Conservation (phyloP, 2,888 invertebrate species). For the Catocala fraxini region DNA sequence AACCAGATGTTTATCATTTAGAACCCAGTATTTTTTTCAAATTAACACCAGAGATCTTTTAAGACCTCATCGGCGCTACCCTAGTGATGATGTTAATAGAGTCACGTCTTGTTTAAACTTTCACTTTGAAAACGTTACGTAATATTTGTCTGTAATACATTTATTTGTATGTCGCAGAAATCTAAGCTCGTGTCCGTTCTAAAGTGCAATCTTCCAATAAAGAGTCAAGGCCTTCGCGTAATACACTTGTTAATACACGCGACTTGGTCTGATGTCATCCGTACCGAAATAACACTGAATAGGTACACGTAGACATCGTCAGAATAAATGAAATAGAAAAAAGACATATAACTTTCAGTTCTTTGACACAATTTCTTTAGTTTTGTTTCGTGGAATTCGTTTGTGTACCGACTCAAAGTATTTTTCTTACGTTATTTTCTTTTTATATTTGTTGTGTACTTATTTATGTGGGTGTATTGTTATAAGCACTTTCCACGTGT, state of each 20-base stretch:
- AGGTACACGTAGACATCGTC: not conserved
- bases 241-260: constrained; percentile 19
- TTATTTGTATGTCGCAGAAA: constrained; percentile 24
- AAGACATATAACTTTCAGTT: constrained; percentile 7
- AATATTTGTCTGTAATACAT: not conserved
- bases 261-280: constrained; percentile 59
- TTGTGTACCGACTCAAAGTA: not conserved
- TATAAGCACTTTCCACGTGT: too few species aligned
- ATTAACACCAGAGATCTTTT: too few species aligned
- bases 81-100: too few species aligned
- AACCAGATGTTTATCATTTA: too few species aligned
- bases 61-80: too few species aligned
- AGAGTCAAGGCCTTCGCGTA: constrained; percentile 48
- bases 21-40: too few species aligned
- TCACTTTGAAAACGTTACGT: not conserved
- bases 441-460: not conserved
- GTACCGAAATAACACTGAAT: constrained; percentile 52
- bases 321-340: constrained; percentile 3
- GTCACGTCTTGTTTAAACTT: too few species aligned
- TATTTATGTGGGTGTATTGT: too few species aligned
- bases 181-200: constrained; percentile 28
- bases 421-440: not conserved
- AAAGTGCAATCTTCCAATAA: constrained; percentile 58
- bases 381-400: not conserved
- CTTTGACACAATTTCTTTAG: constrained; percentile 1